Evolutionary conservation across 1,140 invertebrate genomes (phyloP).

Genomic region (Ostrea denselamellosa): DNA sequence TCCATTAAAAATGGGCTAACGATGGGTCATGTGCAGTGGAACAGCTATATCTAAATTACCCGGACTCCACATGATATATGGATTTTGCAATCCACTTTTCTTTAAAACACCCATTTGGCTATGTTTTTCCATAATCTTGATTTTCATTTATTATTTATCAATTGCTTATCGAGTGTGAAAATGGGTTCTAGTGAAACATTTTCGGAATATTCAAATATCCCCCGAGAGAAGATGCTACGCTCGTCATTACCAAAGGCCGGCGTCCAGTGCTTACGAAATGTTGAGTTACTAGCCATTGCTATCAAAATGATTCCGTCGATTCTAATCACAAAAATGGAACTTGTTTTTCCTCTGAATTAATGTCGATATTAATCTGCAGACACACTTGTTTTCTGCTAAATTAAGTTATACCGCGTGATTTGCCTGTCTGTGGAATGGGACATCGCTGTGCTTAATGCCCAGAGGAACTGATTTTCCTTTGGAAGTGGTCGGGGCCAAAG

Average conservation of each 20-base stretch:
- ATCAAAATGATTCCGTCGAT: neutral
- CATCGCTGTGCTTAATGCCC: neutral
- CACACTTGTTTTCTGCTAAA: neutral
- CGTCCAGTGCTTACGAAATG: neutral
- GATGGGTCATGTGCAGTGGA: neutral
- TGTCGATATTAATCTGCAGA: conserved; percentile 1
- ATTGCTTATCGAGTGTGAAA: neutral
- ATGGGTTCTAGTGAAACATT: neutral
- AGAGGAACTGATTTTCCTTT: neutral
- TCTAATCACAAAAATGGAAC: neutral
- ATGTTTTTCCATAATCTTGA: neutral
- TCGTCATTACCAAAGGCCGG: neutral
- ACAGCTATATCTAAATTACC: neutral
- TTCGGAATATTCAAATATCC: neutral
- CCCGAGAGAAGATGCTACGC: neutral
- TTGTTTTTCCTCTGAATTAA: neutral
- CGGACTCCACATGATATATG: neutral
- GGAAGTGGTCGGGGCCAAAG: neutral
- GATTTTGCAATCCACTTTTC: neutral
- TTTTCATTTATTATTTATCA: neutral
- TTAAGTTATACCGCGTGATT: neutral
- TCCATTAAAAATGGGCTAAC: too few relatives aligned
- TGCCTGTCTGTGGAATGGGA: neutral
- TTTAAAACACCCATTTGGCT: neutral
- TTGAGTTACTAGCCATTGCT: neutral